Evolutionary conservation across 1,140 invertebrate species (phyloP).

Genomic region (Chlorops oryzae): DNA sequence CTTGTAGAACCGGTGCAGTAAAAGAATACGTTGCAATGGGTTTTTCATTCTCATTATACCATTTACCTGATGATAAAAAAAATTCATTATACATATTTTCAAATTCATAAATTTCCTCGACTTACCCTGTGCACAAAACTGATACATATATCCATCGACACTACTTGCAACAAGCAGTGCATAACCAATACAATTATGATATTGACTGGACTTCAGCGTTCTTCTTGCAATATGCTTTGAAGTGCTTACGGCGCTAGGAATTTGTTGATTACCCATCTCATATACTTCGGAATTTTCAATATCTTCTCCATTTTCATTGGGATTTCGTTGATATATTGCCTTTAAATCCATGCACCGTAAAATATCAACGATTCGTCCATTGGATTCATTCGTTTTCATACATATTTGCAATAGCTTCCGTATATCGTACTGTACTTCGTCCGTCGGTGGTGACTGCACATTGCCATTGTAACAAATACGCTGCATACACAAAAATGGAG

Average conservation of each 20-base stretch:
- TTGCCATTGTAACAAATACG: slow-evolving; percentile 27
- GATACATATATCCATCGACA: slow-evolving; percentile 43
- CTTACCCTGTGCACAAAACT: slow-evolving; percentile 38
- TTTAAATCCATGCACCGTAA: slow-evolving; percentile 41
- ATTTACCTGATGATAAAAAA: slow-evolving; percentile 21
- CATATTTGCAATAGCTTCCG: slow-evolving; percentile 40
- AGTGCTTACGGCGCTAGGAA: slow-evolving; percentile 38
- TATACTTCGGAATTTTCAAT: slow-evolving; percentile 35
- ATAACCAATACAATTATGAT: slow-evolving; percentile 38
- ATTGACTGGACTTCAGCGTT: slow-evolving; percentile 34
- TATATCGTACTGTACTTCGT: slow-evolving; percentile 42
- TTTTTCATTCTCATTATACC: slow-evolving; percentile 45
- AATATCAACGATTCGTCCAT: slow-evolving; percentile 34
- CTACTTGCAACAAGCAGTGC: slow-evolving; percentile 38
- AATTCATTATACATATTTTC: not conserved
- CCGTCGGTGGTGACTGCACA: slow-evolving; percentile 13
- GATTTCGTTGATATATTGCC: slow-evolving; percentile 36
- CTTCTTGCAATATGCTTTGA: slow-evolving; percentile 38
- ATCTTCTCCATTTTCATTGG: slow-evolving; percentile 15
- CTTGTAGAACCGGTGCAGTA: slow-evolving; percentile 61
- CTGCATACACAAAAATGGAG: not conserved
- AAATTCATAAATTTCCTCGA: not conserved
- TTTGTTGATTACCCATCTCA: slow-evolving; percentile 43
- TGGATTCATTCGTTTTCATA: slow-evolving; percentile 37
- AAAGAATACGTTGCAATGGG: slow-evolving; percentile 57